A percentile compares a stretch with the other conserved stretches of the same genome.
phyloP scores from a whole-genome alignment of 2,797 vertebrate genomes.

The Hoplostethus atlanticus region DNA sequence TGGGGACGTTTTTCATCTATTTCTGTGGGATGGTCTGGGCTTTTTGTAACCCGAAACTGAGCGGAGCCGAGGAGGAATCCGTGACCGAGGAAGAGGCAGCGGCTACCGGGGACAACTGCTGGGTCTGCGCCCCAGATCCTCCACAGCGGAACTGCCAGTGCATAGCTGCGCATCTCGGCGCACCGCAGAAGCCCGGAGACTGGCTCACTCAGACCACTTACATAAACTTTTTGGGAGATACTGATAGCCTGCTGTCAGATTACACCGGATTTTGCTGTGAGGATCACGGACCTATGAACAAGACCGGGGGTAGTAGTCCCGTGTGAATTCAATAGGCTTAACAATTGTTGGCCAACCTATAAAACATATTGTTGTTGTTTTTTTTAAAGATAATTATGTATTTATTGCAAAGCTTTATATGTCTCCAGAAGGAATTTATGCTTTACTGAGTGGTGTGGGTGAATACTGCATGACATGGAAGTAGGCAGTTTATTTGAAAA shows the following conservation, averaged over 20 bases:
- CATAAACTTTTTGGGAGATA: constrained; percentile 72
- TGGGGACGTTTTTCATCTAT: constrained; percentile 86
- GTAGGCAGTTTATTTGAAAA: constrained; percentile 18
- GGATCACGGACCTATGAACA: constrained; percentile 48
- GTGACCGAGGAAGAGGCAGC: constrained; percentile 10
- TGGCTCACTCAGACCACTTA: constrained; percentile 64
- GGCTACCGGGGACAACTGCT: constrained; percentile 28
- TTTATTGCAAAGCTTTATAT: too few species aligned
- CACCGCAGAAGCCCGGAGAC: constrained; percentile 40
- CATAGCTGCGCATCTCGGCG: constrained; percentile 40
- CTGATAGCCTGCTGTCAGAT: constrained; percentile 65
- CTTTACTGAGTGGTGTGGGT: background rate
- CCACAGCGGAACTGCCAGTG: constrained; percentile 40
- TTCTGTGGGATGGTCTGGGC: constrained; percentile 89
- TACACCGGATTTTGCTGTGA: constrained; percentile 49
- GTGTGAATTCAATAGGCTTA: constrained; percentile 19
- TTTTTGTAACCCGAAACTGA: constrained; percentile 87
- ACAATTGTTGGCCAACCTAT: background rate
- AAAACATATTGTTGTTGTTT: too few species aligned
- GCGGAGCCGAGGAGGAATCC: constrained; percentile 65
- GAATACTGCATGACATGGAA: background rate
- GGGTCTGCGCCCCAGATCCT: constrained; percentile 45
- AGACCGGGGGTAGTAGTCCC: constrained; percentile 4
- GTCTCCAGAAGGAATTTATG: too few species aligned
- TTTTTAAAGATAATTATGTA: too few species aligned